phyloP scores from a whole-genome alignment of 2,888 invertebrate genomes.

The Sphaerophoria taeniata region DNA sequence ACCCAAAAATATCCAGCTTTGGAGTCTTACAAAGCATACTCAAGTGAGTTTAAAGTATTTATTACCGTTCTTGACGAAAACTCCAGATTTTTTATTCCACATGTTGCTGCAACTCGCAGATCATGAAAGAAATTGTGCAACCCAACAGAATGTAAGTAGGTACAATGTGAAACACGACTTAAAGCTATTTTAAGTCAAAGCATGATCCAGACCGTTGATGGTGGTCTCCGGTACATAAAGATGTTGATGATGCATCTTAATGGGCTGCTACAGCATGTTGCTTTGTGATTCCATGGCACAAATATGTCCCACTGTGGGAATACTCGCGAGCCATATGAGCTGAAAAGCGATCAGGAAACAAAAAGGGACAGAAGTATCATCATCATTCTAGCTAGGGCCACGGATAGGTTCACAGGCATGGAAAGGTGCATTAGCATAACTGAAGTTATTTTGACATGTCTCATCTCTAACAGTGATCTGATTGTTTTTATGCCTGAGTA shows the following conservation, averaged over 20 bases:
- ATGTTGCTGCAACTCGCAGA: constrained; percentile 42
- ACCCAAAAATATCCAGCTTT: background rate
- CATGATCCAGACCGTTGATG: constrained; percentile 23
- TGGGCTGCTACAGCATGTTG: constrained; percentile 10
- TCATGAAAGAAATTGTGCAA: constrained; percentile 51
- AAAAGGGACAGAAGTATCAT: constrained; percentile 53
- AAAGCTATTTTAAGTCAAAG: constrained; percentile 36
- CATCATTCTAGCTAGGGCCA: background rate
- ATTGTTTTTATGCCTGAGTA: background rate
- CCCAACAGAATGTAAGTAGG: constrained; percentile 62
- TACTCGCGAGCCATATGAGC: background rate
- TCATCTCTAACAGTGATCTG: constrained; percentile 58
- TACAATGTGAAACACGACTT: constrained; percentile 62
- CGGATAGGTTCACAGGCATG: no score
- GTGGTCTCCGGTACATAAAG: constrained; percentile 18
- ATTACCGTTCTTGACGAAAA: constrained; percentile 60
- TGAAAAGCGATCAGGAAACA: background rate
- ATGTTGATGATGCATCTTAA: constrained; percentile 27
- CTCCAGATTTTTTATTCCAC: constrained; percentile 61
- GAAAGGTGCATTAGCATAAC: constrained; percentile 61
- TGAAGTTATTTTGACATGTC: constrained; percentile 46
- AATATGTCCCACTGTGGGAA: constrained; percentile 43
- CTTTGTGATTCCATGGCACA: constrained; percentile 39
- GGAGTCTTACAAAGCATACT: constrained; percentile 22
- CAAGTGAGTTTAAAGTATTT: constrained; percentile 19